Conservation (phyloP, 2,888 invertebrate genomes). For the Neria commutata region DNA sequence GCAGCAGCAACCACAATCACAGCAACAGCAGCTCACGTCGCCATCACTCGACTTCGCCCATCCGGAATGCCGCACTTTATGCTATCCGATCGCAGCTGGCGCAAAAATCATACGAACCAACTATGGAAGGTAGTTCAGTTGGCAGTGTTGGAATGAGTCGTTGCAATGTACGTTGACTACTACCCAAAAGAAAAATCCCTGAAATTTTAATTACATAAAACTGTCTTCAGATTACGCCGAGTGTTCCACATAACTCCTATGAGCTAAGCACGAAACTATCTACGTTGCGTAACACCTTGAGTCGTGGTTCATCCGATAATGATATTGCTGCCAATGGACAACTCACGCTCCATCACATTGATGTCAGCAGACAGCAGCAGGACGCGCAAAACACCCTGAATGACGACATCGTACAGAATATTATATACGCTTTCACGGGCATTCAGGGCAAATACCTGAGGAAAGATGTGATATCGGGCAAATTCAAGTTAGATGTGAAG, state of each 20-base stretch:
- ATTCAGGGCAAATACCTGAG: conserved; percentile 79
- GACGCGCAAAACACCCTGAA: conserved; percentile 32
- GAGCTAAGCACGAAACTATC: conserved; percentile 24
- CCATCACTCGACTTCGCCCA: no score
- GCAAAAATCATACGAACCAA: conserved; percentile 24
- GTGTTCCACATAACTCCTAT: conserved; percentile 17
- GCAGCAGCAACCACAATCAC: conserved; percentile 12
- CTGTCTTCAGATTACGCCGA: no score
- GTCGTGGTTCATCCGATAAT: conserved; percentile 26
- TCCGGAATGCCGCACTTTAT: no score
- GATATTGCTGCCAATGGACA: conserved; percentile 22
- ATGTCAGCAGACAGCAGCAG: no score
- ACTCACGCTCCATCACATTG: neutral
- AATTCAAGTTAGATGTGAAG: conserved; percentile 68
- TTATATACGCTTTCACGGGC: conserved; percentile 87
- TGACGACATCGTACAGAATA: conserved; percentile 71
- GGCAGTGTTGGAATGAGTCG: no score
- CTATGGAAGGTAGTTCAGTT: no score
- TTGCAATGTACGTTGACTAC: no score
- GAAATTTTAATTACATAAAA: no score
- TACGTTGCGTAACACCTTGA: conserved; percentile 19
- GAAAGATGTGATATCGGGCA: conserved; percentile 68
- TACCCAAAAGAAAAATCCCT: no score
- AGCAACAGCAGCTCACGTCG: conserved; percentile 15
- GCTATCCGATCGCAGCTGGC: conserved; percentile 36